Percentiles rank a stretch among this genome's conserved stretches.
Conservation (phyloP, 2,888 invertebrate species). For the Scrobipalpa costella region DNA sequence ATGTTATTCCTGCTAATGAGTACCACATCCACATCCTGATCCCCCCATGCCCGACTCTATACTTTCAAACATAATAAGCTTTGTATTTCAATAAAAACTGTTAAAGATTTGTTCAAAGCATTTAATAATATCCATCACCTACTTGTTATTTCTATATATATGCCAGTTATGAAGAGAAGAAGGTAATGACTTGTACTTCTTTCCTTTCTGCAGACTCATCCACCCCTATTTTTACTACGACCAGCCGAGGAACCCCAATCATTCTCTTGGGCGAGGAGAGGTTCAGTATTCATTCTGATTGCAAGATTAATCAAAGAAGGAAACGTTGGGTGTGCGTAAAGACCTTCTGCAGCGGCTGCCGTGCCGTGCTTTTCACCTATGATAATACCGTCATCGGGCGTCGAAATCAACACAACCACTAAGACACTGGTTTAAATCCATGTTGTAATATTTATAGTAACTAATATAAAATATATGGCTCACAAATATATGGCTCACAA, state of each 20-base stretch:
- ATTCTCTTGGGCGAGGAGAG: background rate
- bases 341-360: background rate
- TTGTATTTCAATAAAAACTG: too few species aligned
- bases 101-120: too few species aligned
- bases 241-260: conserved; percentile 22
- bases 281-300: background rate
- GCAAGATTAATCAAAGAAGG: background rate
- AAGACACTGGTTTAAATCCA: background rate
- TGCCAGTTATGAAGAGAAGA: too few species aligned
- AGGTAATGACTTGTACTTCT: background rate
- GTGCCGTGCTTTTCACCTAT: background rate
- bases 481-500: too few species aligned
- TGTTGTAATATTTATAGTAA: too few species aligned
- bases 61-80: too few species aligned
- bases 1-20: too few species aligned
- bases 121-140: too few species aligned
- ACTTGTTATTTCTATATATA: too few species aligned
- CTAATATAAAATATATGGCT: too few species aligned
- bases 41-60: too few species aligned
- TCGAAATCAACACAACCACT: background rate
- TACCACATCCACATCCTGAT: too few species aligned
- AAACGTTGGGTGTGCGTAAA: conserved; percentile 3
- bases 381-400: background rate
- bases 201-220: background rate
- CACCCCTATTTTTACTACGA: background rate